Base-by-base conservation (phyloP, 2,888 invertebrate species). In the Polydrusus cervinus region DNA sequence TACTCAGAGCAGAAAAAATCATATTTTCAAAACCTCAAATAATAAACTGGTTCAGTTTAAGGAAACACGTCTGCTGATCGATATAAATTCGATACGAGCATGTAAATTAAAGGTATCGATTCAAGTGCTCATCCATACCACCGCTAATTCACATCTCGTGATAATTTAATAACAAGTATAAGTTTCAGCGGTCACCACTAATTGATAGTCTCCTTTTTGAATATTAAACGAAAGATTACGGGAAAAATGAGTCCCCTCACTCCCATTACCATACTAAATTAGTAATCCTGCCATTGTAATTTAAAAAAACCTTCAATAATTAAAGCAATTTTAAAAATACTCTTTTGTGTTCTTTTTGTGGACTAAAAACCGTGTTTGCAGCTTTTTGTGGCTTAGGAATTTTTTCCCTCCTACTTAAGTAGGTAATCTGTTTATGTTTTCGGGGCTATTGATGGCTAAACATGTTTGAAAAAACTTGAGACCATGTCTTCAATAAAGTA, bases 81-180 rank as follows among this genome's bases (percentile, higher is more conserved):
- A 34, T 10, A 34, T 8, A 3, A 6, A 34, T 9, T 34, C 34
- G 34, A 34, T 34, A 13, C 40, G 7, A 2, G 3, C 40, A n/a
- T n/a, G n/a, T n/a, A n/a, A n/a, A n/a, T n/a, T n/a, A n/a, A n/a
- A n/a, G n/a, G 13, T 40, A n/a, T 43, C 57, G 34, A 57, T 38
- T 57, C 57, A 10, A 11, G 30, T 45, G n/a, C 40, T 20, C 64
- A 53, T 71, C 57, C 38, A 34, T 71, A 71, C 16, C n/a, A 11
- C 10, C 20, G 66, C 62, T 53, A 53, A 51, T 47, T 53, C 34
- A 53, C 49, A 67, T 67, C 68, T 67, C 78, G 81, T 80, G 81
- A 82, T 82, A 83, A 83, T 83, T 83, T 81, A 83, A 83, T 83
- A 82, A 81, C 79, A 78, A 81, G 82, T 81, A 81, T 82, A 78